These are phyloP conservation scores for Glyptemys insculpta DNA, from an alignment of 2,797 vertebrate species.

Conservation along the genomic window DNA sequence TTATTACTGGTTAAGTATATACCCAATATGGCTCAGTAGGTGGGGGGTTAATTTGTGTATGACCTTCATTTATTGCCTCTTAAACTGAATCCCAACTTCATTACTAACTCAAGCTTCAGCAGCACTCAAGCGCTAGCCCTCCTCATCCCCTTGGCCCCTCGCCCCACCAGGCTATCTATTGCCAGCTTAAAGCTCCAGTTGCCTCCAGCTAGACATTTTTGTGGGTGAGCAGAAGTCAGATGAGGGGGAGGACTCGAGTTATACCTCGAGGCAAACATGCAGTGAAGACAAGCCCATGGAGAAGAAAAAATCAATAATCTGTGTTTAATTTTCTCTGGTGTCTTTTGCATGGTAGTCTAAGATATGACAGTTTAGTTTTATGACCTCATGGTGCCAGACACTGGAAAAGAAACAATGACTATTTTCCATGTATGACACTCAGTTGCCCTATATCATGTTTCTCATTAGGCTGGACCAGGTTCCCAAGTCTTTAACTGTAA, in stretches of 20 bases:
- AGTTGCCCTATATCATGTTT: background rate
- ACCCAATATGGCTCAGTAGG: background rate
- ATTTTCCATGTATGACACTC: background rate
- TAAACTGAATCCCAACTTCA: background rate
- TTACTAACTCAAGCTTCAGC: background rate
- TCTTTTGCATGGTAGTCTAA: background rate
- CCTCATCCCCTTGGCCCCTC: fast-evolving
- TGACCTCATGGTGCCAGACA: background rate
- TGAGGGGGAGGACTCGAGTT: background rate
- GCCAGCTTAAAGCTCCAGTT: background rate
- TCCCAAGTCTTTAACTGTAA: constrained; percentile 32
- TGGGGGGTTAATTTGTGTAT: background rate
- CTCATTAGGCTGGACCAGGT: background rate
- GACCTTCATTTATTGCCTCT: background rate
- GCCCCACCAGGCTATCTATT: background rate
- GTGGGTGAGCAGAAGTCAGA: background rate
- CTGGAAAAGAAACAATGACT: background rate
- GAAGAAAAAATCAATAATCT: background rate
- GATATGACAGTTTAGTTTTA: background rate
- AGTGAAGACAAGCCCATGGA: background rate
- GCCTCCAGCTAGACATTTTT: background rate
- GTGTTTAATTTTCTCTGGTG: background rate
- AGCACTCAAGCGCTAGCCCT: background rate
- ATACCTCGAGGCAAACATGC: too few relatives aligned
- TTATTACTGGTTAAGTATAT: background rate